A percentile compares a stretch with the other conserved stretches of the same genome.
Conservation (phyloP, 1,140 invertebrate species). For the Caerostris extrusa region DNA sequence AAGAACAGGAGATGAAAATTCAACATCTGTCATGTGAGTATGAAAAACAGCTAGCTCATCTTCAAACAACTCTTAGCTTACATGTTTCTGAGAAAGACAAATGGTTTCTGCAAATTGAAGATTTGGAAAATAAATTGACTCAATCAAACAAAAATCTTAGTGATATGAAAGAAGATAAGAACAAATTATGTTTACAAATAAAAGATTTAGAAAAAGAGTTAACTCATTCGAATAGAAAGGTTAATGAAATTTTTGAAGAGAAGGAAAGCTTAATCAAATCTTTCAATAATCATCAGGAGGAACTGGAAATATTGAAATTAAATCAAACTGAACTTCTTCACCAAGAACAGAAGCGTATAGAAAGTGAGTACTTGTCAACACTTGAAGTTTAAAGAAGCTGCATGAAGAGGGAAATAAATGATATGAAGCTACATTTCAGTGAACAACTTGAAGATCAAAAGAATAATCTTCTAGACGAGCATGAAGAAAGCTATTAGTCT, state of each 20-base stretch:
- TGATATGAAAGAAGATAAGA: background rate
- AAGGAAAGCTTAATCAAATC: constrained; percentile 27
- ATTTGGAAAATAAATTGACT: background rate
- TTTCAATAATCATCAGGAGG: constrained; percentile 43
- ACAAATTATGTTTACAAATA: background rate
- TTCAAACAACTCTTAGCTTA: background rate
- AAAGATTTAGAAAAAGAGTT: constrained; percentile 21
- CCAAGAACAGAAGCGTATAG: constrained; percentile 32
- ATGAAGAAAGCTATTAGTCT: constrained; percentile 24
- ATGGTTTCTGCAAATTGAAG: background rate
- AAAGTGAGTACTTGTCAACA: constrained; percentile 30
- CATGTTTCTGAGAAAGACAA: background rate
- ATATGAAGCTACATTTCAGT: background rate
- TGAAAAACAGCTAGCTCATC: constrained; percentile 17
- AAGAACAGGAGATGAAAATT: constrained; percentile 54
- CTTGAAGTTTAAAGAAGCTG: constrained; percentile 53
- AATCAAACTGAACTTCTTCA: background rate
- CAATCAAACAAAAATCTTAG: background rate
- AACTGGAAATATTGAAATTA: constrained; percentile 20
- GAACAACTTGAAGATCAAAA: constrained; percentile 41
- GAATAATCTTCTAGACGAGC: constrained; percentile 17
- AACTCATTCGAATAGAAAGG: background rate
- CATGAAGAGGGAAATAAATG: constrained; percentile 48
- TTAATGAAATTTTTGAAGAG: background rate
- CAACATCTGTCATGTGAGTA: constrained; percentile 23